phyloP scores from a whole-genome alignment of 2,888 invertebrate species.

The Phytoseiulus persimilis region DNA sequence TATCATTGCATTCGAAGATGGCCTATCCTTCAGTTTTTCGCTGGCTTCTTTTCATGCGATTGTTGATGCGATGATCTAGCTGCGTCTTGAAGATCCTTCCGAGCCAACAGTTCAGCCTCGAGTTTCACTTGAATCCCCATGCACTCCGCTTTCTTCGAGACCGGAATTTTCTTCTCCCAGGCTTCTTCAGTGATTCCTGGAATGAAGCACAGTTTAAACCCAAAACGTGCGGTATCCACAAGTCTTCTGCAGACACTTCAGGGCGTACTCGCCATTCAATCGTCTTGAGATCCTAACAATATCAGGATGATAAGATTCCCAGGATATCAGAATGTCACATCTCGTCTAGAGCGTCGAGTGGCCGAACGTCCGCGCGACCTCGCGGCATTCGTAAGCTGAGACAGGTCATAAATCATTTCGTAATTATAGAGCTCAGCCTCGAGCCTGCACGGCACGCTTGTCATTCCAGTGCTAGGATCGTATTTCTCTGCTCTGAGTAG shows the following conservation, averaged over 20 bases:
- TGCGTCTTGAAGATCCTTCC: slow-evolving; percentile 16
- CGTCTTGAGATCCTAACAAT: neutral
- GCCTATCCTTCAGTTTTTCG: neutral
- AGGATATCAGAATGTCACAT: neutral
- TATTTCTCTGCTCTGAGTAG: no score
- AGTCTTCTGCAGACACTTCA: neutral
- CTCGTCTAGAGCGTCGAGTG: neutral
- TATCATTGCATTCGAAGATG: neutral
- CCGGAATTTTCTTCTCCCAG: slow-evolving; percentile 9
- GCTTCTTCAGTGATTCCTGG: slow-evolving; percentile 18
- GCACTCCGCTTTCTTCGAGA: slow-evolving; percentile 13
- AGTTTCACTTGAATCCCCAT: slow-evolving; percentile 17
- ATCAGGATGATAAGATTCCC: neutral
- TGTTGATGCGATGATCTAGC: neutral
- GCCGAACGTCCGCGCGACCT: neutral
- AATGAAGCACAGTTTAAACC: neutral
- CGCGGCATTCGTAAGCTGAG: neutral
- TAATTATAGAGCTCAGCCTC: neutral
- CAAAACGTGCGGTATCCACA: neutral
- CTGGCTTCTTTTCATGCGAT: neutral
- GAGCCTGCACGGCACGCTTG: neutral
- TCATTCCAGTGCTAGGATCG: neutral
- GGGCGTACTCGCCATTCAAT: neutral
- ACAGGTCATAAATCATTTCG: neutral
- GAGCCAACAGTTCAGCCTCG: slow-evolving; percentile 19